Percentiles rank a stretch among this genome's conserved stretches.
Conservation (phyloP, 2,888 invertebrate genomes). For the Terebella lapidaria region DNA sequence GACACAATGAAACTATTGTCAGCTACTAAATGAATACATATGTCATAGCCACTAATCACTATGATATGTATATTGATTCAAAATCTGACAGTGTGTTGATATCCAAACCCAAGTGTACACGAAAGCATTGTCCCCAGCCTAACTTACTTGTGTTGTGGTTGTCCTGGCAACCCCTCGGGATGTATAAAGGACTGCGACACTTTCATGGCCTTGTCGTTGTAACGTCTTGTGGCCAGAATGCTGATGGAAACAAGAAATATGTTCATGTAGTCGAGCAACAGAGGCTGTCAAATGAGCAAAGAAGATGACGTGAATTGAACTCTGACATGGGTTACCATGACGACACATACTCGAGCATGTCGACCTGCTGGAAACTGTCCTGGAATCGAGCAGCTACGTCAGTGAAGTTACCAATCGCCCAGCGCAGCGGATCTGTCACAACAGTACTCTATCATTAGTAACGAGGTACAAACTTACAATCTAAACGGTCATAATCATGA, state of each 20-base stretch:
- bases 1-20: background rate
- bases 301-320: no score
- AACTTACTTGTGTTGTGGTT: constrained; percentile 17
- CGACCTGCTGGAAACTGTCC: constrained; percentile 17
- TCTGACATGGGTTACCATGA: no score
- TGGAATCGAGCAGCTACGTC: constrained; percentile 15
- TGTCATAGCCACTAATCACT: no score
- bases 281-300: no score
- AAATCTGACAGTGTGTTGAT: no score
- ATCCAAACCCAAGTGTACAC: no score
- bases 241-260: constrained; percentile 26
- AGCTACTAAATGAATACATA: no score
- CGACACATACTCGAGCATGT: constrained; percentile 10
- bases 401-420: constrained; percentile 30
- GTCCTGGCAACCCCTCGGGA: constrained; percentile 12
- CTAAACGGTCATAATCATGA: no score
- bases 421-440: constrained; percentile 28
- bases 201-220: constrained; percentile 40
- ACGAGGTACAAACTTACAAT: no score
- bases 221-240: constrained; percentile 33
- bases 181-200: constrained; percentile 39
- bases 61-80: no score
- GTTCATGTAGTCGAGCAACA: no score
- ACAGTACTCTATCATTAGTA: constrained; percentile 4
- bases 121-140: no score